Conservation (phyloP, 2,113 vertebrate species). For the Rafetus swinhoei region DNA sequence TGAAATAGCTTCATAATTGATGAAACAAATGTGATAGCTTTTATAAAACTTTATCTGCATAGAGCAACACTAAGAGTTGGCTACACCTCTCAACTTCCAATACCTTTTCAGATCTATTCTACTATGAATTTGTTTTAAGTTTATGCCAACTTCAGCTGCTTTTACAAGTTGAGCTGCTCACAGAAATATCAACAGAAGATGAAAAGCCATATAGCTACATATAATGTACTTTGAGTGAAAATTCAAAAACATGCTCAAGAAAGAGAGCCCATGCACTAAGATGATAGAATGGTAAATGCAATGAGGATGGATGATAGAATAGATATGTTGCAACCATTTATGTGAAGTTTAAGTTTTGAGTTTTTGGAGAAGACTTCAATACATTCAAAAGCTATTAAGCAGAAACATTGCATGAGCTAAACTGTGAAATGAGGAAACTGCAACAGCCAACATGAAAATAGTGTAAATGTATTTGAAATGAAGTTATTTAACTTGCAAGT, state of each 20-base stretch:
- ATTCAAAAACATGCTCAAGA: neutral
- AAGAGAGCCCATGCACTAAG: slow-evolving; percentile 21
- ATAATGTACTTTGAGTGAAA: neutral
- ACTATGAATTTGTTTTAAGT: neutral
- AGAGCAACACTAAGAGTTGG: neutral
- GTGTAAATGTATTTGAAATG: slow-evolving; percentile 54
- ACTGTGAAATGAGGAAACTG: neutral
- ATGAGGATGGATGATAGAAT: neutral
- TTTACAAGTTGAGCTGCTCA: slow-evolving; percentile 17
- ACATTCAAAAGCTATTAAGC: neutral
- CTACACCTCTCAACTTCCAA: slow-evolving; percentile 35
- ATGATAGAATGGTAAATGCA: slow-evolving; percentile 19
- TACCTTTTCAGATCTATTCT: neutral
- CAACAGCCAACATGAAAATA: slow-evolving; percentile 4
- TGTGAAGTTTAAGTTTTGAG: slow-evolving; percentile 35
- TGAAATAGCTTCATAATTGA: neutral
- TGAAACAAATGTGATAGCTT: neutral
- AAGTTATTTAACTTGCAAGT: slow-evolving; percentile 49
- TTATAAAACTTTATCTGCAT: neutral
- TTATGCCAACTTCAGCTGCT: slow-evolving; percentile 50
- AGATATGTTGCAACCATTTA: neutral
- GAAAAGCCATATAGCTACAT: neutral
- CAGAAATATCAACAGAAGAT: neutral
- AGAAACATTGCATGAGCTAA: neutral
- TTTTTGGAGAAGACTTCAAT: neutral